Conservation (phyloP, 2,888 invertebrate genomes). For the Epistrophe grossulariae region DNA sequence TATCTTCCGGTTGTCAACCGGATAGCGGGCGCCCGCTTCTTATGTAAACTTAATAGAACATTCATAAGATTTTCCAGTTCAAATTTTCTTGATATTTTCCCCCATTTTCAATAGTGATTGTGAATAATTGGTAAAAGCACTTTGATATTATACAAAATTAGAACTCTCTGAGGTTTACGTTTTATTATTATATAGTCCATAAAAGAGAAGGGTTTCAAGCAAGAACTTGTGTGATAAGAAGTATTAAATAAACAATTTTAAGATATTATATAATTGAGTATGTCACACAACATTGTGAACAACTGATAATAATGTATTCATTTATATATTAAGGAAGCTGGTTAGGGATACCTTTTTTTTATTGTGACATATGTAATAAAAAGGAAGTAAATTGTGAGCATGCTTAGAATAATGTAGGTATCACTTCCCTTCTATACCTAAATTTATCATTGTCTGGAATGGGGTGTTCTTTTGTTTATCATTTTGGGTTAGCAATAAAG, state of each 20-base stretch:
- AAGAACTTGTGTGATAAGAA: slow-evolving; percentile 6
- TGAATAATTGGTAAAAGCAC: not conserved
- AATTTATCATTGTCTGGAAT: not conserved
- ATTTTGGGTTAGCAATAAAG: not conserved
- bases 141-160: not conserved
- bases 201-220: slow-evolving; percentile 6
- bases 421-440: not conserved
- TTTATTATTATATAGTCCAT: not conserved
- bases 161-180: not conserved
- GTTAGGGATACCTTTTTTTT: not conserved
- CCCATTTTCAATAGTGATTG: not conserved
- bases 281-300: not conserved
- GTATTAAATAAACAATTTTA: not conserved
- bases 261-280: not conserved
- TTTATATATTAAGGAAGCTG: not conserved
- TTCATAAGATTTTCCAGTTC: not conserved
- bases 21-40: slow-evolving; percentile 3
- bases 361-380: slow-evolving; percentile 14
- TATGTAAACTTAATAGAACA: slow-evolving; percentile 5
- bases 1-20: slow-evolving; percentile 43
- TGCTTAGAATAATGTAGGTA: not conserved
- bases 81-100: not conserved
- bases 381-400: not conserved
- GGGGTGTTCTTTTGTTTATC: not conserved
- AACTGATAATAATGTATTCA: slow-evolving; percentile 25